Conservation (phyloP, 2,797 vertebrate genomes). For the Kryptopterus vitreolus region DNA sequence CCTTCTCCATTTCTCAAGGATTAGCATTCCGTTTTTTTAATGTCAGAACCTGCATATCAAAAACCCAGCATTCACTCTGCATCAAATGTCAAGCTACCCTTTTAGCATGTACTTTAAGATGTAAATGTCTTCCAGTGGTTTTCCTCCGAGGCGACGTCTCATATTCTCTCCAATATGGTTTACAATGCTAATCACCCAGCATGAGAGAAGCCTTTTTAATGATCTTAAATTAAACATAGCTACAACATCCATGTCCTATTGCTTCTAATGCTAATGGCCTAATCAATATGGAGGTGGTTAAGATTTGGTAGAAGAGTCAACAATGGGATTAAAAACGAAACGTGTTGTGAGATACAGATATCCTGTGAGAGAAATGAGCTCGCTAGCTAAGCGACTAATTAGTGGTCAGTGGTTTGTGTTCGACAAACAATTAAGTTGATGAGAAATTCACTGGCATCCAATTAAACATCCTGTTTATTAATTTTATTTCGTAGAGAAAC, state of each 20-base stretch:
- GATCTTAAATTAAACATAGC: background rate
- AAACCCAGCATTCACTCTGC: conserved; percentile 61
- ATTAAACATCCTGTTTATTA: background rate
- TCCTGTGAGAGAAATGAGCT: background rate
- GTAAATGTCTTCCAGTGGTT: conserved; percentile 47
- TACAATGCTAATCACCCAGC: background rate
- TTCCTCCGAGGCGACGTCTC: conserved; percentile 4
- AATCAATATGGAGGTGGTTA: background rate
- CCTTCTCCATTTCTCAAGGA: conserved; percentile 49
- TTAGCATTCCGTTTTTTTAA: conserved; percentile 61
- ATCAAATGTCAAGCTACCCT: conserved; percentile 60
- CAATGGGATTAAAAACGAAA: background rate
- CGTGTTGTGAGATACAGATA: background rate
- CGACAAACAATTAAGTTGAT: background rate
- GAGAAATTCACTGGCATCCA: background rate
- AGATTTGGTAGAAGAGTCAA: background rate
- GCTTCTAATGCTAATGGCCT: background rate
- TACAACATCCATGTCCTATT: background rate
- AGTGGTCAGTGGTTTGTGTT: background rate
- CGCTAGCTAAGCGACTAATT: background rate
- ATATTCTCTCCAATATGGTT: background rate
- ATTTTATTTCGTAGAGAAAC: background rate
- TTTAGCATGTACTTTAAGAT: conserved; percentile 58
- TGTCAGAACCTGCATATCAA: conserved; percentile 66
- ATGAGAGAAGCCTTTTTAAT: background rate